Evolutionary conservation across 2,888 invertebrate species (phyloP), one percentile per base, ranked within the genome.

Genomic region (Dolomedes plantarius): DNA sequence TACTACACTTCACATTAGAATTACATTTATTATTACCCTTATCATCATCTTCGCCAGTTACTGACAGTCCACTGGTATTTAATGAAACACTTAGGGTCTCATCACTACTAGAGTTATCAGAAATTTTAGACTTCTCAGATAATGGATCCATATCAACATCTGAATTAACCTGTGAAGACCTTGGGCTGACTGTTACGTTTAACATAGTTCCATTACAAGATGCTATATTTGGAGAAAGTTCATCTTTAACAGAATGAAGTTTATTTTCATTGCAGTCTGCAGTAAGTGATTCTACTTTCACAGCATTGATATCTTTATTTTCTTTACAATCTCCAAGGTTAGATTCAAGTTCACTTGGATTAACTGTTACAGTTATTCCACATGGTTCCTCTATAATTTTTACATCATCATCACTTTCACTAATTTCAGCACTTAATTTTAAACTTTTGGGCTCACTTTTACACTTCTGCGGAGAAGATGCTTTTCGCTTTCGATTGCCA

Each of bases 241-340:
- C 75, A 31, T 29, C 36, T 41, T 75, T 46, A 2, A 1, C 2
- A 16, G 41, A 13, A 16, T 13, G 9, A 16, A 16, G 46, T 9
- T 16, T 1, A 2, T 46, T 46, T 11, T 46, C 41, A 9, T 46
- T 46, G 1, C 9, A 46, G 36, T 36, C 11, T 11, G 9, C 9
- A 13, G 13, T 1, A 11, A n/a, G 41, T 46, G 6, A 46, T 46
- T 46, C 41, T 11, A 13, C 13, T 46, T 46, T 23, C 39, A 32
- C 13, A 46, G 64, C 39, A 68, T 85, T 85, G 16, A 85, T 27
- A 56, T 85, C 73, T 29, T 50, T 77, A 56, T 85, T 85, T 68
- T 85, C 83, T 62, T 85, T 85, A 36, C 67, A 77, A 9, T 62
- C 62, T 23, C 6, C 62, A 32, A 23, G n/a, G 67, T 32, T 1